Evolutionary conservation across 2,113 vertebrate genomes (phyloP), one percentile per base, ranked within the genome.

Genomic region (Cyprinus carpio): DNA sequence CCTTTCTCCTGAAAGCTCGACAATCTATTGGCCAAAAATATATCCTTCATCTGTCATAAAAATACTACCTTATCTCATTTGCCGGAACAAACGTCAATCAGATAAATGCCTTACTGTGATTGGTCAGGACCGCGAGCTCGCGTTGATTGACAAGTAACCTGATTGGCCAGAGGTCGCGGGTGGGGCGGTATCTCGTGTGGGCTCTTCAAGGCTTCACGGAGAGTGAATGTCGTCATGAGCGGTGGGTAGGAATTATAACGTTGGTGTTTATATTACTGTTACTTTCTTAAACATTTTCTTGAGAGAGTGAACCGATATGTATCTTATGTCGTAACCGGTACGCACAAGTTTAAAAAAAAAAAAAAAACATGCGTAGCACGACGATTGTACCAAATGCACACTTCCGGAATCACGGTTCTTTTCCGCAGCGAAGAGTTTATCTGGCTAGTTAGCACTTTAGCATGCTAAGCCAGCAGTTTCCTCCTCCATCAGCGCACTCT

Each of bases 211-310:
- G 93, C 92, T 94, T 86, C 90, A 88, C 92, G 93, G 94, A 94
- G 91, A 95, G 94, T 92, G 93, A 95, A 93, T 95, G 94, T 95
- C 95, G 95, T 95, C 95, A 95, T 95, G 95, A 95, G 95, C 94
- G 95, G 95, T 95, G 94, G 95, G 95, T 95, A 95, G 94, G 95
- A 95, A 95, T 95, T 94, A 92, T 93, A 95, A 95, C 93, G 91
- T 94, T 93, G 92, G 90, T 92, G 94, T 95, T 95, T 95, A 93
- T 95, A 93, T 93, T 92, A 87, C 90, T 91, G 89, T 72, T 94
- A 91, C 93, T 93, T 91, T 81, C 83, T 92, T 87, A 92, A 95
- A 92, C 89, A 77, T 85, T 89, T 37, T 82, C 81, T 91, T 89
- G 81, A 31, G 81, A 62, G 51, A 7, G 87, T 65, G 40, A 54